Conservation (phyloP, 2,888 invertebrate species). For the Erebia aethiops region DNA sequence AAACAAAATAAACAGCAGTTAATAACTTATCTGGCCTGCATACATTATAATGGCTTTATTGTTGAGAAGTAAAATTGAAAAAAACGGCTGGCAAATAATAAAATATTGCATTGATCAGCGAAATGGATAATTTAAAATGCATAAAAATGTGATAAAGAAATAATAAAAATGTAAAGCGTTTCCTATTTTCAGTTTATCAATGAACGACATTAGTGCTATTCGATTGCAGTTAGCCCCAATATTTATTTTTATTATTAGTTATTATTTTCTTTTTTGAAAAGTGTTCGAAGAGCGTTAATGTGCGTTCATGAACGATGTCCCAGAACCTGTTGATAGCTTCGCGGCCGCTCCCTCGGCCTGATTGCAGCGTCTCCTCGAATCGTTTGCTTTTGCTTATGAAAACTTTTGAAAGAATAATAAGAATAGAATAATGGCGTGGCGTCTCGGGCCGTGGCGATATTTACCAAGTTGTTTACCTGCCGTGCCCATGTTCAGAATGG, state of each 20-base stretch:
- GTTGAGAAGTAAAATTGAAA: conserved; percentile 11
- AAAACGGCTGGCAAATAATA: conserved; percentile 15
- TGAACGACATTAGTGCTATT: conserved; percentile 58
- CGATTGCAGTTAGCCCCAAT: neutral
- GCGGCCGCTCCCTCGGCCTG: conserved; percentile 82
- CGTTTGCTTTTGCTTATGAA: conserved; percentile 71
- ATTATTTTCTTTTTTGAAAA: neutral
- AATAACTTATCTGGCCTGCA: conserved; percentile 54
- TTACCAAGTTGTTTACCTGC: conserved; percentile 99
- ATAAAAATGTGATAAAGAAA: conserved; percentile 50
- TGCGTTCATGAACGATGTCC: conserved; percentile 66
- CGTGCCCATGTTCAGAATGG: conserved; percentile 99
- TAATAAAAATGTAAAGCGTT: conserved; percentile 64
- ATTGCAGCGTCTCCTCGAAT: conserved; percentile 81
- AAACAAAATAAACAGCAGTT: conserved; percentile 50
- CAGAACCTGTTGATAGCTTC: conserved; percentile 76
- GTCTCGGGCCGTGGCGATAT: conserved; percentile 87
- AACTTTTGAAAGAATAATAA: conserved; percentile 71
- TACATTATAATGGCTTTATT: conserved; percentile 43
- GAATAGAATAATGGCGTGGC: conserved; percentile 81
- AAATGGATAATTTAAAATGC: conserved; percentile 50
- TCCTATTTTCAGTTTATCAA: conserved; percentile 53
- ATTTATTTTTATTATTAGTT: neutral
- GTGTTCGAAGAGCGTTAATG: conserved; percentile 52
- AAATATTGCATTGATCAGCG: conserved; percentile 25